Percentiles rank a stretch among this genome's conserved stretches.
phyloP scores from a whole-genome alignment of 1,140 invertebrate species.

The Patella vulgata region DNA sequence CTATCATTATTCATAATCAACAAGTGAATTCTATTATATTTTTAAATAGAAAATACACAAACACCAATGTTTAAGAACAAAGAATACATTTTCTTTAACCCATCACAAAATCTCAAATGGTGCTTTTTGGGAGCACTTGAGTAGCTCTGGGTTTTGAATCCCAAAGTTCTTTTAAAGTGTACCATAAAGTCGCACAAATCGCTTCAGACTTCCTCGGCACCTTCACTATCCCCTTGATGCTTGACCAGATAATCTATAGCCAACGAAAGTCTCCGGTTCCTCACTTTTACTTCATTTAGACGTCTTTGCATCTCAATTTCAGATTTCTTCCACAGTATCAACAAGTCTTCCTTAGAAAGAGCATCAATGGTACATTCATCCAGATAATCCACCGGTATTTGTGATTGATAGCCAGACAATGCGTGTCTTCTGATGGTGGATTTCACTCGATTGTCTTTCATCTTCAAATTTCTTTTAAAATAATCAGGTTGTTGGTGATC shows the following conservation, averaged over 20 bases:
- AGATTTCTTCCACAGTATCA: constrained; percentile 57
- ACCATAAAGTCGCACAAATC: too few relatives aligned
- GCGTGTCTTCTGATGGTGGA: constrained; percentile 51
- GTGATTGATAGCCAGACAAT: constrained; percentile 42
- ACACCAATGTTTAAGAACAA: too few relatives aligned
- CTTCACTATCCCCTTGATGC: constrained; percentile 1
- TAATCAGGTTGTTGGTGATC: constrained; percentile 21
- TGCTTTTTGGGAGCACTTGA: too few relatives aligned
- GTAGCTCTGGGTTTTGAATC: too few relatives aligned
- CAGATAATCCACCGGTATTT: constrained; percentile 35
- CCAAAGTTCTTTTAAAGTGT: too few relatives aligned
- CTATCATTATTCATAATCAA: too few relatives aligned
- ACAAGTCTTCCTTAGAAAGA: constrained; percentile 56
- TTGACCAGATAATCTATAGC: constrained; percentile 34
- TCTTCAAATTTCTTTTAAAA: constrained; percentile 20
- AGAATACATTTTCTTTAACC: too few relatives aligned
- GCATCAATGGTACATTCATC: constrained; percentile 56
- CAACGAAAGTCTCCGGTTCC: constrained; percentile 25
- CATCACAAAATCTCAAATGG: too few relatives aligned
- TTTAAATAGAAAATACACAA: too few relatives aligned
- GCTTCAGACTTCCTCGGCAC: constrained; percentile 20
- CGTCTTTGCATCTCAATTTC: constrained; percentile 54
- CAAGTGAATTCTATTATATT: too few relatives aligned
- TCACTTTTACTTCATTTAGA: constrained; percentile 34
- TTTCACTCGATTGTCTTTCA: constrained; percentile 55